These are phyloP conservation scores for Drosophila fungiperda DNA, from an alignment of 2,888 invertebrate genomes.

Conservation along the genomic window DNA sequence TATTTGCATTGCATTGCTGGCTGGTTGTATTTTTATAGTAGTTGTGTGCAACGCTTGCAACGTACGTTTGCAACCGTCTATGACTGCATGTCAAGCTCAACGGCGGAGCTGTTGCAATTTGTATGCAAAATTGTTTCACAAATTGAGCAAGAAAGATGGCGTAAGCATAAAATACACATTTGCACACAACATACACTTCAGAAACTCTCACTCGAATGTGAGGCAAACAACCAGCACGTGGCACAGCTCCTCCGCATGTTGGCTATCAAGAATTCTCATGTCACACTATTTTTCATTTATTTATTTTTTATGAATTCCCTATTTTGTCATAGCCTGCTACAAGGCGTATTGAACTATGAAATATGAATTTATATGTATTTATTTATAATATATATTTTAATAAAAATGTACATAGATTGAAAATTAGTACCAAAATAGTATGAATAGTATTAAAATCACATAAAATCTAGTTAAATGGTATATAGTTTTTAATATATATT, in stretches of 20 bases:
- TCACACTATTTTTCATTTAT: constrained; percentile 25
- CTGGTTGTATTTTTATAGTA: constrained; percentile 70
- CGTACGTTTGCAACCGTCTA: constrained; percentile 40
- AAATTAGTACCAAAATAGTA: neutral
- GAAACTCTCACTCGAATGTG: constrained; percentile 34
- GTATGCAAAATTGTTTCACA: constrained; percentile 80
- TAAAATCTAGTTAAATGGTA: neutral
- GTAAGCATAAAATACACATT: constrained; percentile 65
- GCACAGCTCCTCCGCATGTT: constrained; percentile 49
- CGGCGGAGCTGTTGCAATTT: constrained; percentile 76
- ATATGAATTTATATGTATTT: neutral
- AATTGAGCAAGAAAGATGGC: constrained; percentile 80
- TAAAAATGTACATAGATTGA: neutral
- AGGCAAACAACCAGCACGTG: constrained; percentile 63
- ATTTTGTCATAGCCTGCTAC: neutral
- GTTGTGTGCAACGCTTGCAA: constrained; percentile 38
- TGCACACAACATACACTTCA: constrained; percentile 28
- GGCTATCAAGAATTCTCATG: constrained; percentile 58
- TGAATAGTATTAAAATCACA: neutral
- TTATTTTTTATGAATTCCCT: constrained; percentile 22
- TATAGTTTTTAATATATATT: neutral
- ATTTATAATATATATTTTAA: neutral
- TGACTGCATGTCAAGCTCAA: constrained; percentile 63
- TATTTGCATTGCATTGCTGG: constrained; percentile 62
- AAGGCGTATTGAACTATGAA: neutral